A percentile compares a stretch with the other conserved stretches of the same genome.
These are phyloP conservation scores for Mimumesa dahlbomi DNA, from an alignment of 2,888 invertebrate species.

Conservation along the genomic window DNA sequence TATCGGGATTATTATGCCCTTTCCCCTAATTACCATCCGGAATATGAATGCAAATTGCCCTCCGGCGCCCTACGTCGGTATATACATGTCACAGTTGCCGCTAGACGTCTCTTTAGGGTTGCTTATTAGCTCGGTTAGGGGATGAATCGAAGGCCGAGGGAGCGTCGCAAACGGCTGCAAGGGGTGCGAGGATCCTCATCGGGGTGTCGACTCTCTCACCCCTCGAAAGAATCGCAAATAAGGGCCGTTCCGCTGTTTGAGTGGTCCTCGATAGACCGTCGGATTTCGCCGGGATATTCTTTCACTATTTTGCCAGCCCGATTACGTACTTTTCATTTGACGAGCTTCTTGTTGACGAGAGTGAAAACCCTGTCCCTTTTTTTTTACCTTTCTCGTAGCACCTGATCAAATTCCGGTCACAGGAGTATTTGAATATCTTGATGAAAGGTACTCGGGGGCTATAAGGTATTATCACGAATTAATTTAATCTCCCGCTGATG, in stretches of 20 bases:
- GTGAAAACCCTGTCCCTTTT: constrained; percentile 43
- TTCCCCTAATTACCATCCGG: constrained; percentile 78
- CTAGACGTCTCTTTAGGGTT: constrained; percentile 72
- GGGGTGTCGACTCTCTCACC: constrained; percentile 58
- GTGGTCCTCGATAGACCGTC: constrained; percentile 67
- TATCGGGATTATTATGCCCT: constrained; percentile 75
- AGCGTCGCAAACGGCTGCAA: constrained; percentile 11
- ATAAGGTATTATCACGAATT: too few species aligned
- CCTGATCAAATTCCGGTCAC: too few species aligned
- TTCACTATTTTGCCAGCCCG: constrained; percentile 35
- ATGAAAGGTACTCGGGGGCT: too few species aligned
- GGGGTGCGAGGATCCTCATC: constrained; percentile 40
- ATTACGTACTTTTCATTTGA: constrained; percentile 47
- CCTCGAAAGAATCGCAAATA: constrained; percentile 73
- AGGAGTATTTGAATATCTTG: too few species aligned
- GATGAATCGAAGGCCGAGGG: constrained; percentile 52
- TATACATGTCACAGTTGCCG: constrained; percentile 66
- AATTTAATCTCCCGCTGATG: too few species aligned
- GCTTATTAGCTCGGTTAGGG: constrained; percentile 78
- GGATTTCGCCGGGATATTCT: constrained; percentile 71
- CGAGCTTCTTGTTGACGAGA: constrained; percentile 40
- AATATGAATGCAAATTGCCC: constrained; percentile 77
- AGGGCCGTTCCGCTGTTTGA: constrained; percentile 66
- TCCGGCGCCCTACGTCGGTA: constrained; percentile 51
- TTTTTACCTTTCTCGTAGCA: too few species aligned